Evolutionary conservation across 2,113 vertebrate species (phyloP), one percentile per base, ranked within the genome.

Genomic region (Fulica atra): DNA sequence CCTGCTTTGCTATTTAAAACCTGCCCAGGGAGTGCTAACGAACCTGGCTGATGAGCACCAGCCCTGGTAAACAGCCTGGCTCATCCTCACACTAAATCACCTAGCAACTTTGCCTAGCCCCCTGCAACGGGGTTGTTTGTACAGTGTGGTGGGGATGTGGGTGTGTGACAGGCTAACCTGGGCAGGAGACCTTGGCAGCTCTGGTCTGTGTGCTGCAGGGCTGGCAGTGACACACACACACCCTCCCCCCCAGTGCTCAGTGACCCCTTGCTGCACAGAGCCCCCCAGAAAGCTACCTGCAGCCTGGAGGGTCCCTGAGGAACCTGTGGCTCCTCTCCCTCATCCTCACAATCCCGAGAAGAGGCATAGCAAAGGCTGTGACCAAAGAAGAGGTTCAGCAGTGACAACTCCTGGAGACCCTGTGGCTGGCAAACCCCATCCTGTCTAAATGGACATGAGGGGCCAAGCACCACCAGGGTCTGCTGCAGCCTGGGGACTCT

Each of bases 371-470:
- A 68, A 90, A 84, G 21, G 71, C 13, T 14, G 0, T 28, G 53
- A 60, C n/a, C 70, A 68, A n/a, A 56, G 35, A 51, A 51, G 26
- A 54, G 7, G 29, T 44, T 50, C 61, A 69, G 63, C 63, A 66
- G 56, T 6, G 18, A 44, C 18, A 65, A 40, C 40, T 2, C 35
- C n/a, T 3, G 18, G 36, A 78, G 19, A 33, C 9, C 20, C 6
- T 1, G 28, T 7, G 48, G 21, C 31, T 71, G 50, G 35, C 48
- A 90, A 48, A 53, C 14, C n/a, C 46, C 19, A 4, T 20, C 7
- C 15, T 65, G 17, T 38, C 80, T 54, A 29, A 61, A 76, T 0
- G 4, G 33, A 36, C 3, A 1, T 3, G 4, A 10, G 13, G 13
- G 40, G 3, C 20, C 33, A 36, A 40, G 76, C 1, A 1, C 24